Evolutionary conservation across 37 sponge, comb jelly and placozoan species (phyloP), one percentile per base, ranked within the genome.

Genomic region (Chondrosia reniformis): DNA sequence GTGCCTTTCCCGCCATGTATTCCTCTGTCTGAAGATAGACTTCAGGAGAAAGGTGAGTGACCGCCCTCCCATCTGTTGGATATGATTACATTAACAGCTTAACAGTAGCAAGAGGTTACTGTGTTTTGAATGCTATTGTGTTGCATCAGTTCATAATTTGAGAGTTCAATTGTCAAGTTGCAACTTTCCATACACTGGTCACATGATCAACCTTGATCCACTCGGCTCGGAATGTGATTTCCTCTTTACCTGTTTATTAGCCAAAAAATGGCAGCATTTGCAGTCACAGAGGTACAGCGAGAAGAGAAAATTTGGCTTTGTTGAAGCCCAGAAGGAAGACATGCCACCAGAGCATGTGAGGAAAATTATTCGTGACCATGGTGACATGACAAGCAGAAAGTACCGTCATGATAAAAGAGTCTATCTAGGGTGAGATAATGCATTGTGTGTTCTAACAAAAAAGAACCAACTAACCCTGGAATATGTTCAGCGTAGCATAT

Each of bases 321-420:
- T 98, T 24, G 99, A 98, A 79, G 99, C 99, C 28, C 99, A 98
- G 89, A 98, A 98, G 75, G 99, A 98, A 73, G 96, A 98, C 75
- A 93, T 98, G 94, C 99, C 99, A 7, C 96, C 96, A 37, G 99
- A 98, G 78, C 99, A 98, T 61, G 96, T 98, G 28, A 64, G 99
- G 21, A 98, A 98, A 90, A 98, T 98, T 58, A 95, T 98, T 39
- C 84, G 99, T 24, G 99, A 98, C 83, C 99, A 98, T 79, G 99
- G 99, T 0, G 99, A 98, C 76, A 98, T 98, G 99, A 92, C 96
- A 4, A 95, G 87, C 80, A 65, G 94, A 61, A 98, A 98, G 83
- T 98, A 93, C 86, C 89, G 99, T 34, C 93, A 98, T 69, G 99
- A 98, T 80, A 98, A 98, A 83, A 86, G 99, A 41, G 99, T 98